Base-by-base conservation (phyloP, 2,113 vertebrate species). In the Girardinichthys multiradiatus region DNA sequence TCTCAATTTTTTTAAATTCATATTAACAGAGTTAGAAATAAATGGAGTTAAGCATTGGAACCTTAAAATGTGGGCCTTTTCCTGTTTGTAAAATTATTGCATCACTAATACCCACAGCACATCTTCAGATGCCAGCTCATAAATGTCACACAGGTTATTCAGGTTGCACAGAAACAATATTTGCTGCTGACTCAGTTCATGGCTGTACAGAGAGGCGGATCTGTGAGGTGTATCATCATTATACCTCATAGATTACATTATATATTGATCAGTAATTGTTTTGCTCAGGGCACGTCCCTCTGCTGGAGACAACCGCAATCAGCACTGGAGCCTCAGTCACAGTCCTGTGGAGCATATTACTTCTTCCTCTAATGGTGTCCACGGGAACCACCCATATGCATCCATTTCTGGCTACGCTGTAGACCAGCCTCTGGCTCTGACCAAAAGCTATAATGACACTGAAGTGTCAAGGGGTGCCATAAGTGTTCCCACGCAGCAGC, bases 381-480 rank as follows among this genome's bases (percentile, higher is more conserved):
- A 97, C 11, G 89, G 94, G 30, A 93, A 89, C 84, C 96, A 94
- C 76, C 89, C 96, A 80, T 98, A 96, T 64, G 30, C 94, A 71
- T 90, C 97, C 79, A 94, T 97, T 83, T 95, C 97, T 54, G 93
- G 94, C 88, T 94, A 96, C 74, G 91, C 93, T 74, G 91, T 96
- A 90, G 97, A 98, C 87, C 97, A 97, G 92, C 97, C 98, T 24
- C 93, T 98, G 26, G 95, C 96, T 68, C 94, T 98, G 94, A 98
- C 96, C 94, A 98, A 97, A 95, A 96, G 92, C 91, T 96, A 92
- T 87, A 69, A 94, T 80, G 95, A 97, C 7, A 59, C 86, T 1
- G 81, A 90, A 54, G 72, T 64, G 87, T 1, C 92, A 92, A 79
- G 84, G 94, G 73, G 74, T 92, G 2, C 90, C 90, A 19, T 93